A percentile compares a stretch with the other conserved stretches of the same genome.
Conservation (phyloP, 2,888 invertebrate genomes). For the Heliconius ismenius region DNA sequence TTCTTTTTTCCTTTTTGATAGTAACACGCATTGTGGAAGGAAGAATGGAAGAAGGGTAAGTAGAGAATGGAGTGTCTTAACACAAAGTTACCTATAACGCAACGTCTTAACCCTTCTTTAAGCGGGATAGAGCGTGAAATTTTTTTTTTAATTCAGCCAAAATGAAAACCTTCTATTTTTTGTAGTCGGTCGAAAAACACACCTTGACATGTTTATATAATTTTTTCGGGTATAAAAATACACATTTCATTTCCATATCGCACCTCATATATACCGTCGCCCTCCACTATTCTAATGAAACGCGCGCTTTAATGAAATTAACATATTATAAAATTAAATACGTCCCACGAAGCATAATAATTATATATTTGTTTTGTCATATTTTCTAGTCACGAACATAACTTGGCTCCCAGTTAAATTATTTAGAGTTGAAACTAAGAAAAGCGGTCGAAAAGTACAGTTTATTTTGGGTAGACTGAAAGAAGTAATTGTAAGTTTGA, state of each 20-base stretch:
- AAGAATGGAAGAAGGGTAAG: no score
- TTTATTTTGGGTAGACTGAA: not conserved
- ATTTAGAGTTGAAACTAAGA: not conserved
- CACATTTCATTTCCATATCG: constrained; percentile 3
- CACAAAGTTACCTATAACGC: no score
- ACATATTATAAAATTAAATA: constrained; percentile 29
- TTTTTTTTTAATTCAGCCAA: no score
- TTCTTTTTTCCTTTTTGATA: not conserved
- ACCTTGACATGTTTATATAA: not conserved
- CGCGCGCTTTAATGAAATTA: constrained; percentile 29
- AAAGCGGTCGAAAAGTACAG: not conserved
- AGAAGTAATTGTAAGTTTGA: no score
- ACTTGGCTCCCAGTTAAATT: not conserved
- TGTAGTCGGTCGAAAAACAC: not conserved
- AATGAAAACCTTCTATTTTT: no score
- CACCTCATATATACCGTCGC: constrained; percentile 2
- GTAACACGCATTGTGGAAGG: no score
- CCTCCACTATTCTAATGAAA: constrained; percentile 19
- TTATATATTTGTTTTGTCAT: constrained; percentile 10
- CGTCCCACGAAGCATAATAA: constrained; percentile 24
- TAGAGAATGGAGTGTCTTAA: no score
- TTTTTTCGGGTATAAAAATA: not conserved
- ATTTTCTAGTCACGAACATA: constrained; percentile 12
- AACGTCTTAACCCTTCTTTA: no score
- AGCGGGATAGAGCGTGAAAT: no score